A percentile compares a stretch with the other conserved stretches of the same genome.
These are phyloP conservation scores for Esperia sulphurella DNA, from an alignment of 2,888 invertebrate genomes.

Conservation along the genomic window DNA sequence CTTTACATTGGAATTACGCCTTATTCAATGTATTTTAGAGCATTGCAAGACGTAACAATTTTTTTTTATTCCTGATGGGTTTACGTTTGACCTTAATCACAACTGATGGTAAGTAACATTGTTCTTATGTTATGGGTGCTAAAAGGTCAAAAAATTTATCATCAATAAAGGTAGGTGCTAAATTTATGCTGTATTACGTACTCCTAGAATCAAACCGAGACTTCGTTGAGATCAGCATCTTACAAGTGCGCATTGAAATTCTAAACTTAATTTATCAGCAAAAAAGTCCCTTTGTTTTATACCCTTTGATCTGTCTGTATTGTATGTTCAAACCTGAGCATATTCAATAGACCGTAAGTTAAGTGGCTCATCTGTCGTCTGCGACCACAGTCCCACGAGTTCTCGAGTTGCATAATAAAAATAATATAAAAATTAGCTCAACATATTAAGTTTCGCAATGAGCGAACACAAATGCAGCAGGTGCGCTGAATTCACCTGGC, in stretches of 20 bases:
- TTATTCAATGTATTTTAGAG: too few species aligned
- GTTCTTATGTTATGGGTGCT: too few species aligned
- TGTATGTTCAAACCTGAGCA: conserved; percentile 29
- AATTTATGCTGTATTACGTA: too few species aligned
- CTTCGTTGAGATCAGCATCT: too few species aligned
- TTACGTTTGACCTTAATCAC: too few species aligned
- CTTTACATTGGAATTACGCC: too few species aligned
- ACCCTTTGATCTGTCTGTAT: conserved; percentile 30
- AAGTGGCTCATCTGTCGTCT: conserved; percentile 67
- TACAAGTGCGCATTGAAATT: not conserved
- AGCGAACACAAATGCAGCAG: conserved; percentile 57
- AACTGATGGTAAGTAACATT: too few species aligned
- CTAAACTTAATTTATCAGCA: conserved; percentile 20
- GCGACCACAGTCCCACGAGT: conserved; percentile 40
- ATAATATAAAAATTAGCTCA: conserved; percentile 47
- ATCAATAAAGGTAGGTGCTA: too few species aligned
- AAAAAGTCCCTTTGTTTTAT: conserved; percentile 33
- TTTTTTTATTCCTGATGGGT: too few species aligned
- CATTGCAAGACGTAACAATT: too few species aligned
- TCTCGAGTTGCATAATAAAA: conserved; percentile 62
- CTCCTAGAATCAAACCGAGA: too few species aligned
- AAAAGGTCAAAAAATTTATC: too few species aligned
- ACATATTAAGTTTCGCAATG: conserved; percentile 68
- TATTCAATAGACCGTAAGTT: conserved; percentile 62
- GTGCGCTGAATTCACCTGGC: conserved; percentile 66